phyloP scores from a whole-genome alignment of 2,113 vertebrate species.

The Etia nguti region DNA sequence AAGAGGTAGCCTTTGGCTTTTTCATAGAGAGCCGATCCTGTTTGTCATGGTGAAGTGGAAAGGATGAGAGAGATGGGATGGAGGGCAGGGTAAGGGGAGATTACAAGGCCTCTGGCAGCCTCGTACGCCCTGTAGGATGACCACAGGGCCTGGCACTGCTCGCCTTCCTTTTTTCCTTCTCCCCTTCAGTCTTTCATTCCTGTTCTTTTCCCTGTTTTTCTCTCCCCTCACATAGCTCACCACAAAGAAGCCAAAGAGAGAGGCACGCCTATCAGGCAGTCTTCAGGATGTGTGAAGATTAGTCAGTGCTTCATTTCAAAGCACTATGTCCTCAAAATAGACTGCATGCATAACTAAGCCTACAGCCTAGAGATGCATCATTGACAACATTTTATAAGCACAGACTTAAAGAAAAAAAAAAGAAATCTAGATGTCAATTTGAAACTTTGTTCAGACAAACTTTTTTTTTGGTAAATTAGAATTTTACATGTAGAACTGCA shows the following conservation, averaged over 20 bases:
- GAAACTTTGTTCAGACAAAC: neutral
- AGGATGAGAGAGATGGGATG: constrained; percentile 15
- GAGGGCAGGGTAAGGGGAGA: constrained; percentile 13
- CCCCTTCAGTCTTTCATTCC: neutral
- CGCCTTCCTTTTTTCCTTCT: neutral
- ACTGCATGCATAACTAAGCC: neutral
- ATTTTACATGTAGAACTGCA: accelerated
- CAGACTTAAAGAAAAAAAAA: neutral
- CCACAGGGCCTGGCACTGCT: neutral
- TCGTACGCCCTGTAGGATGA: constrained; percentile 12
- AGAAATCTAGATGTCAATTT: neutral
- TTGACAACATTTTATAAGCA: neutral
- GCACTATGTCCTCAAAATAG: constrained; percentile 8
- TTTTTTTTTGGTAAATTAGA: neutral
- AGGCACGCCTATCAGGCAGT: neutral
- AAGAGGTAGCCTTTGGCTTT: constrained; percentile 44
- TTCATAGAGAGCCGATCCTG: constrained; percentile 58
- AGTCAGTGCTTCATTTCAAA: constrained; percentile 35
- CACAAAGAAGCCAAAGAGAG: neutral
- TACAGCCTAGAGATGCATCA: neutral
- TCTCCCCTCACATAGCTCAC: neutral
- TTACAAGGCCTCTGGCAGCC: constrained; percentile 50
- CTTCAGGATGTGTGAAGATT: constrained; percentile 17
- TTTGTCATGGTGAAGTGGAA: constrained; percentile 63
- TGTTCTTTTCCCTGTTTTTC: neutral